Conservation (phyloP, 2,113 vertebrate species). For the Chaetorhynchus papuensis region DNA sequence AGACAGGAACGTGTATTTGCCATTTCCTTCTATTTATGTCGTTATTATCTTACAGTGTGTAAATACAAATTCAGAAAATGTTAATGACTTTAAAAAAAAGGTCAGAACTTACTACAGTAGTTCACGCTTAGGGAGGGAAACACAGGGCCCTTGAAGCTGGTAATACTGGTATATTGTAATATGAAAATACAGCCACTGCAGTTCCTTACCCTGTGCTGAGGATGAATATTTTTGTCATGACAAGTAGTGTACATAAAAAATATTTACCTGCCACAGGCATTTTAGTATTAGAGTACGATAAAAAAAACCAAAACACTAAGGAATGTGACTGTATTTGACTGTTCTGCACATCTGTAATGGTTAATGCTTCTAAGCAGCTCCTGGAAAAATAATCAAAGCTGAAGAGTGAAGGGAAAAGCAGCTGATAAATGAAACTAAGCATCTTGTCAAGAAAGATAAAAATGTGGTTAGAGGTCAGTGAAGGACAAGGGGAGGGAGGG, state of each 20-base stretch:
- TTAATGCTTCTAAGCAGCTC: not conserved
- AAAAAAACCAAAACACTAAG: not conserved
- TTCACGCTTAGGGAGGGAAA: not conserved
- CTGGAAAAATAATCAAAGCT: slow-evolving; percentile 16
- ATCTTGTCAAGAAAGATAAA: slow-evolving; percentile 20
- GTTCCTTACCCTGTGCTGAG: not conserved
- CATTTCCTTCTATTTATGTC: not conserved
- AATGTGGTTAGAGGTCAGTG: slow-evolving; percentile 7
- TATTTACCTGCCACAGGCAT: not conserved
- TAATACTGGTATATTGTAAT: not conserved
- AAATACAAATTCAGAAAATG: not conserved
- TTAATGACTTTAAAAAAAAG: not conserved
- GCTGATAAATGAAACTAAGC: slow-evolving; percentile 14
- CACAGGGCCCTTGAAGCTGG: not conserved
- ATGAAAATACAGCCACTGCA: not conserved
- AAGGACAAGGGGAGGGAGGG: not conserved
- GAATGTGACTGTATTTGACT: not conserved
- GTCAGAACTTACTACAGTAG: not conserved
- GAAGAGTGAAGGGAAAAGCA: slow-evolving; percentile 10
- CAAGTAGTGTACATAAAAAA: not conserved
- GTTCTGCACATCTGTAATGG: not conserved
- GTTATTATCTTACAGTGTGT: not conserved
- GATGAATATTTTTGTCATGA: not conserved
- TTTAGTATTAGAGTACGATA: not conserved
- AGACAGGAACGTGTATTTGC: not conserved